Evolutionary conservation across 2,113 vertebrate genomes (phyloP).

Genomic region (Myrmecobius fasciatus): DNA sequence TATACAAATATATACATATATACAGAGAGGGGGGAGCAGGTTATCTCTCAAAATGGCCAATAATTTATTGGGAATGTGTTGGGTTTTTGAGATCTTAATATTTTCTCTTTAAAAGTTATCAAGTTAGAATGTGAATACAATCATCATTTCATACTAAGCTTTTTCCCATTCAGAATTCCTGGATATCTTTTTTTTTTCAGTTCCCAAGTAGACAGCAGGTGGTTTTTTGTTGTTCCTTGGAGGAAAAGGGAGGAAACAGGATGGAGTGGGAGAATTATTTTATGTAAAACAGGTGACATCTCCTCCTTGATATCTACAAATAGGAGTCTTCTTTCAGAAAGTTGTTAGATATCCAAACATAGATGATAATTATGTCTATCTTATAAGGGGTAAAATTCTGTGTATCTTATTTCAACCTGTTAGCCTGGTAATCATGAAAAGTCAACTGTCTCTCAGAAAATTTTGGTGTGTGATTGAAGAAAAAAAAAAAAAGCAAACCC

Average conservation of each 20-base stretch:
- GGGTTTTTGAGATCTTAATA: not conserved
- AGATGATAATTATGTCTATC: constrained; percentile 17
- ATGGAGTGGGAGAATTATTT: not conserved
- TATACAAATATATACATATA: no score
- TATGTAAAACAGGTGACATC: constrained; percentile 19
- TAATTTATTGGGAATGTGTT: not conserved
- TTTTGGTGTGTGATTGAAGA: constrained; percentile 28
- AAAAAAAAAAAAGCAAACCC: not conserved
- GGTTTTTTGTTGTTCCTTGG: not conserved
- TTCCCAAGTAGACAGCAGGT: not conserved
- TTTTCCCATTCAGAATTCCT: not conserved
- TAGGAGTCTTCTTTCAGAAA: not conserved
- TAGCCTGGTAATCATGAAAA: constrained; percentile 59
- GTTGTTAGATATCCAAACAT: not conserved
- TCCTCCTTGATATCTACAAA: constrained; percentile 39
- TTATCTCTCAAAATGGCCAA: not conserved
- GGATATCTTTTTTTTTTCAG: not conserved
- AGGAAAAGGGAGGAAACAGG: not conserved
- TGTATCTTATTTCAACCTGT: constrained; percentile 64
- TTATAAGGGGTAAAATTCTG: constrained; percentile 57
- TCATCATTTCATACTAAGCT: not conserved
- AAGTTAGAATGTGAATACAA: not conserved
- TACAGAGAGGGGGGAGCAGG: no score
- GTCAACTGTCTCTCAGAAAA: constrained; percentile 60
- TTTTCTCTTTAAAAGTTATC: not conserved